A percentile compares a stretch with the other conserved stretches of the same genome.
These are phyloP conservation scores for Melolontha melolontha DNA, from an alignment of 2,888 invertebrate species.

Conservation along the genomic window DNA sequence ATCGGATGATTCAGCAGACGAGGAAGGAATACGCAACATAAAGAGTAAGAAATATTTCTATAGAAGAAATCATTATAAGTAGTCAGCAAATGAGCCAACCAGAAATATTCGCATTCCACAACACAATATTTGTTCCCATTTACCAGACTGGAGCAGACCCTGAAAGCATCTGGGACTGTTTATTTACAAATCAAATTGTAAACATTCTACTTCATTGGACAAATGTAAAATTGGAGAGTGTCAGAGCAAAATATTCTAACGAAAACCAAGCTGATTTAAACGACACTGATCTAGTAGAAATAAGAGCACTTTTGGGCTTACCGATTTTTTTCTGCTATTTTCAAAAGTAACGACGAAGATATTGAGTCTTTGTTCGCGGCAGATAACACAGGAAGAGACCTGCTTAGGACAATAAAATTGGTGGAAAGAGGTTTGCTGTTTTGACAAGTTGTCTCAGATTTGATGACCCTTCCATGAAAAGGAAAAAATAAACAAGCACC, in stretches of 20 bases:
- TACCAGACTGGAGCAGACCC: not conserved
- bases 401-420: no score
- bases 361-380: not conserved
- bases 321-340: not conserved
- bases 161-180: no score
- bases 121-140: slow-evolving; percentile 9
- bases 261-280: no score
- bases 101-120: not conserved
- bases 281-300: no score
- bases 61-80: not conserved
- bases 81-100: slow-evolving; percentile 1
- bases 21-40: not conserved
- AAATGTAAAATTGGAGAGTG: not conserved
- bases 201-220: slow-evolving; percentile 1
- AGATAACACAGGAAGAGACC: not conserved
- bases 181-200: no score
- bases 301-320: no score
- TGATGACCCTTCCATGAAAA: no score
- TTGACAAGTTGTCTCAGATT: no score
- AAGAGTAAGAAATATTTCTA: slow-evolving; percentile 1
- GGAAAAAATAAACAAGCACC: no score
- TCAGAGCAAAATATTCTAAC: not conserved
- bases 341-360: not conserved
- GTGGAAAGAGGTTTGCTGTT: not conserved
- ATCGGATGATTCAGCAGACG: not conserved